Evolutionary conservation across 2,888 invertebrate species (phyloP), one percentile per base, ranked within the genome.

Genomic region (Eupithecia insigniata): DNA sequence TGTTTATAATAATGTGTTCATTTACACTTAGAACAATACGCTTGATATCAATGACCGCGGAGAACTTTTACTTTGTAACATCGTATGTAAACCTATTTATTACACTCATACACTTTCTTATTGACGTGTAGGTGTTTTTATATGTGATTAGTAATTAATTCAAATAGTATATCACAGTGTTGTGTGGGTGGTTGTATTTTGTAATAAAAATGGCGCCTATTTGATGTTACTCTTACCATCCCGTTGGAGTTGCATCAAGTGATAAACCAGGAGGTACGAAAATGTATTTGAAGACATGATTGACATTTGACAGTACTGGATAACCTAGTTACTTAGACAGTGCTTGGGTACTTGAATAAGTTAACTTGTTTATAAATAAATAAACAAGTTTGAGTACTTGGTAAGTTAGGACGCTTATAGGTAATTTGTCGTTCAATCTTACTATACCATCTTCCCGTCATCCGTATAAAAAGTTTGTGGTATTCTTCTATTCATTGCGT

Each of bases 141-240:
- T 81, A 79, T 80, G 82, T 84, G 82, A 86, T 87, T 83, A 84
- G 86, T 89, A 86, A 89, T 89, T 90, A 89, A 88, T 87, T 88
- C 85, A 82, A 86, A 84, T 88, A 78, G 77, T 78, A 88, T 87
- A 90, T 88, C 87, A 87, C 87, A 78, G 80, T 77, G 71, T 71
- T 76, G 77, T 82, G 90, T 91, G 85, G 90, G 91, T 81, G 89
- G 85, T 75, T 84, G 82, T 84, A 85, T 89, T 90, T 88, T 88
- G 88, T 89, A 91, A 91, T 90, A 91, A 90, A 90, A 89, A 87
- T 86, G 90, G 89, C 85, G 89, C 83, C 87, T 84, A 85, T 85
- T 87, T 83, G 86, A 85, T 86, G 83, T 84, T 85, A 86, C 84
- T 86, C 84, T 87, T 85, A 87, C 87, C 85, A 83, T 85, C 84